Percentiles rank a stretch among this genome's conserved stretches.
These are phyloP conservation scores for Andrena trimmerana DNA, from an alignment of 2,888 invertebrate genomes.

Conservation along the genomic window DNA sequence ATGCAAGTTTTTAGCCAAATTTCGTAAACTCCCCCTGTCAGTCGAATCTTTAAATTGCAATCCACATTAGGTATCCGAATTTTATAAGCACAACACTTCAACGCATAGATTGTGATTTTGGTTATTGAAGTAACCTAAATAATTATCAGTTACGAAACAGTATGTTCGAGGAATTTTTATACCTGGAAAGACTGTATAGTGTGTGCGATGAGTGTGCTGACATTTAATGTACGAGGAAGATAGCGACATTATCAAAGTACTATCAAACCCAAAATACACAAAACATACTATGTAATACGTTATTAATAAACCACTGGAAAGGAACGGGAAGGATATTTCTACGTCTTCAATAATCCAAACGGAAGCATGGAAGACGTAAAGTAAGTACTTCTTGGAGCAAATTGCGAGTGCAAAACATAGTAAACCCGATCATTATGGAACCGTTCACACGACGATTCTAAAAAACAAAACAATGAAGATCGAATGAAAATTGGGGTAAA, in stretches of 20 bases:
- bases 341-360: conserved; percentile 12
- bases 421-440: too few relatives aligned
- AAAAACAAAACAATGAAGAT: too few relatives aligned
- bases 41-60: too few relatives aligned
- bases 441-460: too few relatives aligned
- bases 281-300: background rate
- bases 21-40: too few relatives aligned
- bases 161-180: background rate
- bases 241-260: background rate
- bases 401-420: too few relatives aligned
- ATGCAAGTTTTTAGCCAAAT: too few relatives aligned
- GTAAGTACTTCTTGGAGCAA: background rate
- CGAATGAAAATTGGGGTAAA: too few relatives aligned
- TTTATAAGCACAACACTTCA: too few relatives aligned
- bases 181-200: background rate
- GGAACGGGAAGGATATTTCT: background rate
- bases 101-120: too few relatives aligned
- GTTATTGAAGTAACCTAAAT: too few relatives aligned
- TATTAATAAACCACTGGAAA: background rate
- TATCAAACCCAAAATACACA: conserved; percentile 1
- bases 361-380: background rate
- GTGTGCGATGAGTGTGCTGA: background rate
- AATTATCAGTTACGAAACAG: background rate
- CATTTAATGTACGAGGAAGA: background rate
- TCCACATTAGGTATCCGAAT: too few relatives aligned